These are phyloP conservation scores for Strigamia transsilvanica DNA, from an alignment of 2,888 invertebrate genomes.

Conservation along the genomic window DNA sequence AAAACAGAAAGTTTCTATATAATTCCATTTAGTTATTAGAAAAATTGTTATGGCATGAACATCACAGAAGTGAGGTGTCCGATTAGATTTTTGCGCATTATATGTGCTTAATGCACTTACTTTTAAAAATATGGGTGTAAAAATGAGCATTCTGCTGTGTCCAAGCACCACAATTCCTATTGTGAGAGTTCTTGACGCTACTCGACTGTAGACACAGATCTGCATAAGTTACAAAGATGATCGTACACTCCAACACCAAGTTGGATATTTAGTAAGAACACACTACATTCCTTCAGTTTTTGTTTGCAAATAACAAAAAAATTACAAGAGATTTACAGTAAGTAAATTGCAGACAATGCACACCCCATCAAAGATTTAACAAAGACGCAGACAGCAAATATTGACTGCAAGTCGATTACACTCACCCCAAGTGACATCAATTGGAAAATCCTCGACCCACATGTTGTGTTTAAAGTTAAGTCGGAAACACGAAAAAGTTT, in stretches of 20 bases:
- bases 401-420: constrained; percentile 21
- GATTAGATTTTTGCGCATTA: not conserved
- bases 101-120: too few species aligned
- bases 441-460: constrained; percentile 17
- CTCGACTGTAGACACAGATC: too few species aligned
- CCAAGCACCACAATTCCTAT: too few species aligned
- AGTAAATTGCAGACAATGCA: not conserved
- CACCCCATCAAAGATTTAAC: not conserved
- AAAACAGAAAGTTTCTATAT: too few species aligned
- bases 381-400: constrained; percentile 1
- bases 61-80: not conserved
- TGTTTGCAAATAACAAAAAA: not conserved
- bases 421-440: constrained; percentile 5
- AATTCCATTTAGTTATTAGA: too few species aligned
- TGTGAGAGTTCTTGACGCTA: too few species aligned
- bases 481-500: not conserved
- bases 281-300: not conserved
- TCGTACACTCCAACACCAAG: too few species aligned
- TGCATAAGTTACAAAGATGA: too few species aligned
- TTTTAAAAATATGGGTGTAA: too few species aligned
- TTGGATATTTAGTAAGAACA: too few species aligned
- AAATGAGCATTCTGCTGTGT: too few species aligned
- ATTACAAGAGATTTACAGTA: not conserved
- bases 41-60: too few species aligned
- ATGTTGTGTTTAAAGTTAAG: not conserved